Conservation (phyloP, 2,888 invertebrate species). For the Aphrophora alni region DNA sequence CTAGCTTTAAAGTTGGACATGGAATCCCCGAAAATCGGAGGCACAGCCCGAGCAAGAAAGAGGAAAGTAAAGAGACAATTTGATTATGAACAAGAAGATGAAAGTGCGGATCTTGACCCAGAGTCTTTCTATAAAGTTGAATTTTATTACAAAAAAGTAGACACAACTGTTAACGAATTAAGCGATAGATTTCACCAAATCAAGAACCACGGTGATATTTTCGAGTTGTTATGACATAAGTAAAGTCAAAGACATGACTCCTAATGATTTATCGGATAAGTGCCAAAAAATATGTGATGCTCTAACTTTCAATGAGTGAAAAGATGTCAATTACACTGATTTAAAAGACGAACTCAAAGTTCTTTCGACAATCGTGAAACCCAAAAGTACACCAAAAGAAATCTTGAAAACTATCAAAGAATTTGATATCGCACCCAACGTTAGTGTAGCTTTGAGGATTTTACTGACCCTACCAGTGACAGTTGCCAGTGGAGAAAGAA, state of each 20-base stretch:
- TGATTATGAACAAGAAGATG: conserved; percentile 19
- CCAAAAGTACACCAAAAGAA: conserved; percentile 20
- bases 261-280: not conserved
- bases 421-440: conserved; percentile 27
- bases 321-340: not conserved
- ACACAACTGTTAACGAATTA: not conserved
- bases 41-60: conserved; percentile 1
- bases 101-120: conserved; percentile 2
- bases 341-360: conserved; percentile 21
- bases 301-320: not conserved
- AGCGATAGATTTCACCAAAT: conserved; percentile 13
- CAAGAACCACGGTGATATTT: not conserved
- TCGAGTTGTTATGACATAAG: not conserved
- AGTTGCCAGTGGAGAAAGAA: conserved; percentile 46
- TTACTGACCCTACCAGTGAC: conserved; percentile 46
- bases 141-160: conserved; percentile 12
- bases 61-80: not conserved
- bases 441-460: conserved; percentile 42
- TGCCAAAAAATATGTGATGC: conserved; percentile 14
- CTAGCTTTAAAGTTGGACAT: not conserved
- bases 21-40: conserved; percentile 16
- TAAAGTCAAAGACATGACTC: conserved; percentile 9
- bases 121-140: not conserved
- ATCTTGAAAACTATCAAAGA: conserved; percentile 12
- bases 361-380: conserved; percentile 10